Base-by-base conservation (phyloP, 2,888 invertebrate genomes). In the Vesta saturnalis region DNA sequence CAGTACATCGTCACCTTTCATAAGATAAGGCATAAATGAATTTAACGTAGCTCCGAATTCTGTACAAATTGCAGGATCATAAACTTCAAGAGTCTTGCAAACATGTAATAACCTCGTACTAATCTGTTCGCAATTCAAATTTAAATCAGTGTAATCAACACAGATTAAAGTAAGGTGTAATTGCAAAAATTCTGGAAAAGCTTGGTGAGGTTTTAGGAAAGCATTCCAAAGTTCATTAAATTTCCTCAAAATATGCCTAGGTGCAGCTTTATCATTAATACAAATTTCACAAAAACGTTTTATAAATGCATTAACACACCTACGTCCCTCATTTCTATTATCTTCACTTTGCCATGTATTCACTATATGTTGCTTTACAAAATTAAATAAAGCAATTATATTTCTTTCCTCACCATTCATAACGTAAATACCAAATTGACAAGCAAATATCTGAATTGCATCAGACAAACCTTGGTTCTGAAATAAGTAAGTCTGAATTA, bases 181-280 rank as follows among this genome's bases (percentile, higher is more conserved):
- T 15, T 67, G 19, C 19, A 61, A 15, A 35, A 23, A 66, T 18
- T 66, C 56, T 2, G 19, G 21, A 57, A 67, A 61, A 14, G 61
- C 67, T 10, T 62, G 35, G 23, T 67, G 39, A 10, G 52, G 61
- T 52, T 58, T 52, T 22, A 61, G 15, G 15, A 52, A 22, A 0
- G 3, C 15, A 14, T 61, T 58, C 67, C 67, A 67, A 10, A 57
- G 23, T 18, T 39, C 43, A 4, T 18, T 23, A 52, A 67, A 57
- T n/a, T 1, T 19, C 19, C n/a, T 21, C 19, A 52, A 21, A 52
- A 12, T 12, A 6, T 52, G 52, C 52, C 19, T 52, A 1, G 19
- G 5, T n/a, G 22, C 52, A 5, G 10, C 5, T 52, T 21, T 52
- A 12, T 52, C 52, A 12, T 18, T n/a, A 3, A 52, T 52, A 21